These are phyloP conservation scores for Physocephala rufipes DNA, from an alignment of 2,888 invertebrate species.

Conservation along the genomic window DNA sequence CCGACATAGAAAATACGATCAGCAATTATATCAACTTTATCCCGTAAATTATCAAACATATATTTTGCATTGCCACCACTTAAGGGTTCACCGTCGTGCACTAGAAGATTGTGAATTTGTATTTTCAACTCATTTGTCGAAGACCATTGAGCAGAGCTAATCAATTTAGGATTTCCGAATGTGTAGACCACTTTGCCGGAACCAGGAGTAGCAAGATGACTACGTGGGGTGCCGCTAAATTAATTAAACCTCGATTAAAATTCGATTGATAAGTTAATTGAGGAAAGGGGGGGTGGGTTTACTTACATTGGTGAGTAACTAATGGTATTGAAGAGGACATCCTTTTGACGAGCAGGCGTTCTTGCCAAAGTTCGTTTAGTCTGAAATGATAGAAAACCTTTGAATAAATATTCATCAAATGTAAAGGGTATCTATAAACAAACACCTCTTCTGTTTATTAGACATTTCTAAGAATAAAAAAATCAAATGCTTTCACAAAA, in stretches of 20 bases:
- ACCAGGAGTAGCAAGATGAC: slow-evolving; percentile 49
- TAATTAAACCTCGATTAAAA: too few species aligned
- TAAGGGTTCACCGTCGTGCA: slow-evolving; percentile 67
- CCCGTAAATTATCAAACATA: slow-evolving; percentile 61
- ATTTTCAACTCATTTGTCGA: slow-evolving; percentile 52
- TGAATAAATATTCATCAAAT: background rate
- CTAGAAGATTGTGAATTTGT: slow-evolving; percentile 67
- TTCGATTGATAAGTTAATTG: too few species aligned
- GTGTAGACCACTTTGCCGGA: slow-evolving; percentile 73
- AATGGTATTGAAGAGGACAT: slow-evolving; percentile 60
- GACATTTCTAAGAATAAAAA: too few species aligned
- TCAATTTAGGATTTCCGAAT: slow-evolving; percentile 69
- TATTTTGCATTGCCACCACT: slow-evolving; percentile 63
- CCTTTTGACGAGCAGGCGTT: slow-evolving; percentile 58
- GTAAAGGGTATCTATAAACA: too few species aligned
- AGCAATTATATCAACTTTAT: slow-evolving; percentile 57
- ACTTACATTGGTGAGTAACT: slow-evolving; percentile 64
- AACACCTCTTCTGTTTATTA: too few species aligned
- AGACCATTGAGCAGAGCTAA: slow-evolving; percentile 63
- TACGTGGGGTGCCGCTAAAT: slow-evolving; percentile 54
- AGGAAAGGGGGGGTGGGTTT: too few species aligned
- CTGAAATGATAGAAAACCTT: slow-evolving; percentile 48
- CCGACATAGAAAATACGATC: slow-evolving; percentile 61
- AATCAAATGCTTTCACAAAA: too few species aligned
- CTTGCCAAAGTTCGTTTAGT: slow-evolving; percentile 53